phyloP scores from a whole-genome alignment of 2,113 vertebrate genomes.

The Eubucco bourcierii region DNA sequence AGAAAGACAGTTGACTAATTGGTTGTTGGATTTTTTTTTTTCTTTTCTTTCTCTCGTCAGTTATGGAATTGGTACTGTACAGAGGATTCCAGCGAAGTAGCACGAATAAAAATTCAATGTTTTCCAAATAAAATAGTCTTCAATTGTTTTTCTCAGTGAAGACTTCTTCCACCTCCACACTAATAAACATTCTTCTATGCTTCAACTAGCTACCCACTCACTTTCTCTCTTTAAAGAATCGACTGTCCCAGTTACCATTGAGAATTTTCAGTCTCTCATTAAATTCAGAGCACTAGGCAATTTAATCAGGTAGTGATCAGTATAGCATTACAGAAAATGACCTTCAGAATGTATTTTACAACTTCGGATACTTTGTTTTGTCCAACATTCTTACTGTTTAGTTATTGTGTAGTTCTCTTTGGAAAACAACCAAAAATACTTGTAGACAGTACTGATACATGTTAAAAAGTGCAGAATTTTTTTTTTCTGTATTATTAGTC shows the following conservation, averaged over 20 bases:
- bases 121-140: conserved; percentile 48
- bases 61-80: neutral
- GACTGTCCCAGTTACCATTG: conserved; percentile 48
- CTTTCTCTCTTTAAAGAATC: conserved; percentile 37
- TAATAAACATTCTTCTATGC: conserved; percentile 54
- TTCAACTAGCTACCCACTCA: conserved; percentile 48
- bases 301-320: conserved; percentile 37
- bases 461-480: neutral
- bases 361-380: conserved; percentile 8
- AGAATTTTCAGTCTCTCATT: conserved; percentile 59
- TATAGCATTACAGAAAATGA: conserved; percentile 13
- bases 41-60: rapidly evolving
- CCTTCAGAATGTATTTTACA: conserved; percentile 8
- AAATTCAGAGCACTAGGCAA: conserved; percentile 30
- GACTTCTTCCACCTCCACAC: conserved; percentile 31
- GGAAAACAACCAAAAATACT: neutral
- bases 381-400: neutral
- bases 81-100: neutral
- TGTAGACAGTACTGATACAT: neutral
- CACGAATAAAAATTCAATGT: conserved; percentile 38
- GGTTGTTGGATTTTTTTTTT: neutral
- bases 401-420: neutral
- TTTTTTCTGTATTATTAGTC: neutral
- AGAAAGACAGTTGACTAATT: neutral
- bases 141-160: conserved; percentile 49